Evolutionary conservation across 2,888 invertebrate species (phyloP).

Genomic region (Hanleya hanleyi): DNA sequence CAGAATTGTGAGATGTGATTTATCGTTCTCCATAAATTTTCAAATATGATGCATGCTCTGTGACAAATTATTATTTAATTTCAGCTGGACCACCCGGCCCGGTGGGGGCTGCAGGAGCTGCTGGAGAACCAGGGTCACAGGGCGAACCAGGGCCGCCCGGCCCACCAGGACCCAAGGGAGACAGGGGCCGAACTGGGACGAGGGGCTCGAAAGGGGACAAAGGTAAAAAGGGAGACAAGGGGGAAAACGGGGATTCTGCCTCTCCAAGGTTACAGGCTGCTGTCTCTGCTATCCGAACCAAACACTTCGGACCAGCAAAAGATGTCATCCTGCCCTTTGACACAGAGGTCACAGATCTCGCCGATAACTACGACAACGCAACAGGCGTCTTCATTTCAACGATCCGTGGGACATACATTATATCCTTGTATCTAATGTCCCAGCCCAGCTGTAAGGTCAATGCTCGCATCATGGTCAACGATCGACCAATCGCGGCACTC

Average conservation of each 20-base stretch:
- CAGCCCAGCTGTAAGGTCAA: slow-evolving; percentile 51
- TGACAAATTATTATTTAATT: no score
- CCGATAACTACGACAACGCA: slow-evolving; percentile 48
- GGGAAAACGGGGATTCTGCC: slow-evolving; percentile 1
- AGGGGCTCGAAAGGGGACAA: neutral
- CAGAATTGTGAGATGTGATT: no score
- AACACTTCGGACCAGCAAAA: slow-evolving; percentile 47
- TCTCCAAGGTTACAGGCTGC: slow-evolving; percentile 36
- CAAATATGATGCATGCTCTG: no score
- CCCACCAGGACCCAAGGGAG: slow-evolving; percentile 13
- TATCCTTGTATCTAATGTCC: slow-evolving; percentile 47
- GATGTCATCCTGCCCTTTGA: slow-evolving; percentile 45
- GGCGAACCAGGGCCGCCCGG: slow-evolving; percentile 18
- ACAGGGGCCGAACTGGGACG: neutral
- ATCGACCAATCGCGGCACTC: slow-evolving; percentile 47
- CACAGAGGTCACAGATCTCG: slow-evolving; percentile 30
- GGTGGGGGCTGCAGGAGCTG: neutral
- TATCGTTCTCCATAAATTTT: no score
- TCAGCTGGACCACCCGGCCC: neutral
- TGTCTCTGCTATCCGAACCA: slow-evolving; percentile 40
- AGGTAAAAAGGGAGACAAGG: slow-evolving; percentile 7
- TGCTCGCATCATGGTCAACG: slow-evolving; percentile 45
- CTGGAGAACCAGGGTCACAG: slow-evolving; percentile 4
- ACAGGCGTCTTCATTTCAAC: slow-evolving; percentile 48
- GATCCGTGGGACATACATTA: slow-evolving; percentile 47